Conservation (phyloP, 2,888 invertebrate genomes). For the Candidula unifasciata region DNA sequence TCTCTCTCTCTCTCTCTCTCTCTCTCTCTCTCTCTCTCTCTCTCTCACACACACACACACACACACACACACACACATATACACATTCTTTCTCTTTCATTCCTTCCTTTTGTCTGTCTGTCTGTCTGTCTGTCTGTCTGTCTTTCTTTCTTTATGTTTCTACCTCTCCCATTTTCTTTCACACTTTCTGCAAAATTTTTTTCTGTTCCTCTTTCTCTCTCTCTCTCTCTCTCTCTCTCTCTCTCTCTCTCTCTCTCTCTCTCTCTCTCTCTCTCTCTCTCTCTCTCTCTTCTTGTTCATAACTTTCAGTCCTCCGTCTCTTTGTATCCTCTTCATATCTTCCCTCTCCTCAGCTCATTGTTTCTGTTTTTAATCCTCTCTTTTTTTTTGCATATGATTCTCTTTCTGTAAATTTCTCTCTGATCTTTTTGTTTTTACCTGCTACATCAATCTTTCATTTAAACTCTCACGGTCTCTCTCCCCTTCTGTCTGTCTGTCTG, state of each 20-base stretch:
- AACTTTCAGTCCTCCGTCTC: background rate
- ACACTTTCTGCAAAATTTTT: background rate
- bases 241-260: background rate
- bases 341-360: too few relatives aligned
- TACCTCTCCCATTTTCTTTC: background rate
- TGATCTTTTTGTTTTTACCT: too few relatives aligned
- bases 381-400: too few relatives aligned
- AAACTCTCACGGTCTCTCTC: background rate
- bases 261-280: background rate
- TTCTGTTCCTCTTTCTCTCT: slow-evolving; percentile 25
- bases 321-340: background rate
- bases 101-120: background rate
- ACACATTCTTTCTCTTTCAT: slow-evolving; percentile 14
- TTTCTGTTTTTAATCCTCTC: too few relatives aligned
- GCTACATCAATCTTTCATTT: too few relatives aligned
- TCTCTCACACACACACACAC: background rate
- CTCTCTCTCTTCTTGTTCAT: background rate
- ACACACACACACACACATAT: background rate
- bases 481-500: too few relatives aligned
- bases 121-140: background rate
- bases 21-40: background rate
- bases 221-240: slow-evolving; percentile 24
- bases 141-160: background rate
- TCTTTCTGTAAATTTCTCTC: too few relatives aligned
- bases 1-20: background rate